Evolutionary conservation across 2,113 vertebrate genomes (phyloP).

Genomic region (Aspiorhynchus laticeps): DNA sequence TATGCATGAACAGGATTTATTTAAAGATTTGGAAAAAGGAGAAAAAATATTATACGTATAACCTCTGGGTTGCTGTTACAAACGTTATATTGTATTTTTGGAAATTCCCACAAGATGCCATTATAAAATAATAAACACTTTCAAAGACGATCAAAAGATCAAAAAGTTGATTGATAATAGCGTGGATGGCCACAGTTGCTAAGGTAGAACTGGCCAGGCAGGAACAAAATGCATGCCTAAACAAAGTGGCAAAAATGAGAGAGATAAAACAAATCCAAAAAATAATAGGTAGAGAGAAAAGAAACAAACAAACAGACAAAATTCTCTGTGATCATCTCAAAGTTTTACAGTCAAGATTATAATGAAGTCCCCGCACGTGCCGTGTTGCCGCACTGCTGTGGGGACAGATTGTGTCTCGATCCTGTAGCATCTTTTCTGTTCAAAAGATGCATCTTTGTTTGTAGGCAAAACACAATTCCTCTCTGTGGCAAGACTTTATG

Average conservation of each 20-base stretch:
- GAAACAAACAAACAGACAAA: constrained; percentile 8
- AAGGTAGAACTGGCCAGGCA: neutral
- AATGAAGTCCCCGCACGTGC: constrained; percentile 42
- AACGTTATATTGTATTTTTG: neutral
- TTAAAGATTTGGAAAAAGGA: neutral
- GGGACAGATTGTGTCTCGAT: constrained; percentile 5
- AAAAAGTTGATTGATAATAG: neutral
- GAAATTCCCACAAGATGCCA: neutral
- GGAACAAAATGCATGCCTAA: neutral
- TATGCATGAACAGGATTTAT: neutral
- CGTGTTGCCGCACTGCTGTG: neutral
- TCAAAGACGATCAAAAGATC: too few species aligned
- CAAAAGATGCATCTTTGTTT: neutral
- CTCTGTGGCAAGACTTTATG: neutral
- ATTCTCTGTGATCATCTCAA: constrained; percentile 31
- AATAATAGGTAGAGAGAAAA: constrained; percentile 5
- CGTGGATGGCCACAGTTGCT: neutral
- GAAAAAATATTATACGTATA: neutral
- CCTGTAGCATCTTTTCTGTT: constrained; percentile 13
- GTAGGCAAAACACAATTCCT: constrained; percentile 12
- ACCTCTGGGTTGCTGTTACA: neutral
- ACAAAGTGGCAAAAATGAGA: neutral
- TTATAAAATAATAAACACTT: neutral
- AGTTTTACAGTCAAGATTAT: constrained; percentile 34
- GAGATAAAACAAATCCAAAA: neutral